Evolutionary conservation across 2,797 vertebrate genomes (phyloP).

Genomic region (Dallia pectoralis): DNA sequence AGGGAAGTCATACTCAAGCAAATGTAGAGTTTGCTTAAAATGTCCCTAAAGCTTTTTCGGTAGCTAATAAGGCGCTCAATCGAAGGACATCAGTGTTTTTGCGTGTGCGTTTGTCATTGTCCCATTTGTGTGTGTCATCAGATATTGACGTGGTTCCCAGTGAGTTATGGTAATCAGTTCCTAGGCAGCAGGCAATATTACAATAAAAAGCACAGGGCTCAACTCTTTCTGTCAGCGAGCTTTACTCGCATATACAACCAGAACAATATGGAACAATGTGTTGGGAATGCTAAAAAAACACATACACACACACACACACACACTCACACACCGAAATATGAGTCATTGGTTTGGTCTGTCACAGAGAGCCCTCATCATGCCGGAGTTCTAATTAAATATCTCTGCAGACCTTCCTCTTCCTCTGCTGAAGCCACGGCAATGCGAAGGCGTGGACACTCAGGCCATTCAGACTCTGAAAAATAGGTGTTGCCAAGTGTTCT

Average conservation of each 20-base stretch:
- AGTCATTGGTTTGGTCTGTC: not conserved
- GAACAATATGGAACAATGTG: not conserved
- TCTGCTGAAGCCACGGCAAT: not conserved
- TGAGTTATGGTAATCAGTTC: conserved; percentile 18
- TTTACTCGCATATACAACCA: not conserved
- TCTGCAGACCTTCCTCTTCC: not conserved
- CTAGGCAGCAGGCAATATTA: conserved; percentile 11
- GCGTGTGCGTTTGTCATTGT: conserved; percentile 1
- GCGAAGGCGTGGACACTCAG: too few species aligned
- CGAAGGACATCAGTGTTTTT: not conserved
- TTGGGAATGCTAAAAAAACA: not conserved
- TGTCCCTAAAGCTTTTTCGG: not conserved
- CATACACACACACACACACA: not conserved
- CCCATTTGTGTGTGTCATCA: conserved; percentile 12
- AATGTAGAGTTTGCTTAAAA: not conserved
- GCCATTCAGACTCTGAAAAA: not conserved
- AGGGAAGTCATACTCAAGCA: not conserved
- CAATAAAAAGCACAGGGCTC: conserved; percentile 11
- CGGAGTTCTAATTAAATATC: not conserved
- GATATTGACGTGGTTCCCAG: conserved; percentile 10
- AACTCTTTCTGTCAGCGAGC: not conserved
- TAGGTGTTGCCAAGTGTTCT: not conserved
- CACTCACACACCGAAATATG: not conserved
- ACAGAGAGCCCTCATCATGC: not conserved
- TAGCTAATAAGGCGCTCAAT: not conserved